Conservation (phyloP, 2,113 vertebrate genomes). For the Calidris pygmaea region DNA sequence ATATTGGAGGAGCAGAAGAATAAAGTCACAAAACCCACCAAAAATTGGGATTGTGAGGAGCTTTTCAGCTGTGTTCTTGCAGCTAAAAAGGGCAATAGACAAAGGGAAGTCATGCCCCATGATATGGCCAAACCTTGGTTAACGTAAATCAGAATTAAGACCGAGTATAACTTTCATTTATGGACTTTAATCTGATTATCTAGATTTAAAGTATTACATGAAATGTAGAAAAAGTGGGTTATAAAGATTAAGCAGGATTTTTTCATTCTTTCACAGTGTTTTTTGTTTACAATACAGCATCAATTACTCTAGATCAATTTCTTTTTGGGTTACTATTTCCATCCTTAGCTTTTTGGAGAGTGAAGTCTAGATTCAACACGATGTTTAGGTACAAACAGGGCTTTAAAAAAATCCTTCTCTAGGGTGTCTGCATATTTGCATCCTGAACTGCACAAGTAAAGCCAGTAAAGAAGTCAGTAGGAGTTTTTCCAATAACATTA, state of each 20-base stretch:
- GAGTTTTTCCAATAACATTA: background rate
- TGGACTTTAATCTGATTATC: background rate
- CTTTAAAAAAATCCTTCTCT: background rate
- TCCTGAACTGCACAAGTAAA: background rate
- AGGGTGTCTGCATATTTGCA: background rate
- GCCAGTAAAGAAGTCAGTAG: background rate
- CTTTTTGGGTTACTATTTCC: background rate
- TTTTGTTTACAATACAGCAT: background rate
- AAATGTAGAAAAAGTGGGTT: background rate
- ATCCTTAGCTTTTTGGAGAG: background rate
- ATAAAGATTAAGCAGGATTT: background rate
- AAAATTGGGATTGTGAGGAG: background rate
- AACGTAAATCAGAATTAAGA: background rate
- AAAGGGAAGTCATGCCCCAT: background rate
- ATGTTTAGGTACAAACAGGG: background rate
- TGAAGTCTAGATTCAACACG: background rate
- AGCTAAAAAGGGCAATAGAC: background rate
- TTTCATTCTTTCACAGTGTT: background rate
- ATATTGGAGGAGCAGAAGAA: background rate
- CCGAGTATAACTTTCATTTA: background rate
- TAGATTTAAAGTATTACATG: background rate
- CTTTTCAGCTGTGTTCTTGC: background rate
- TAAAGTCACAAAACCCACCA: background rate
- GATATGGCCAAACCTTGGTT: background rate
- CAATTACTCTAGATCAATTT: background rate